Base-by-base conservation (phyloP, 2,797 vertebrate species). In the Distichodus sexfasciatus region DNA sequence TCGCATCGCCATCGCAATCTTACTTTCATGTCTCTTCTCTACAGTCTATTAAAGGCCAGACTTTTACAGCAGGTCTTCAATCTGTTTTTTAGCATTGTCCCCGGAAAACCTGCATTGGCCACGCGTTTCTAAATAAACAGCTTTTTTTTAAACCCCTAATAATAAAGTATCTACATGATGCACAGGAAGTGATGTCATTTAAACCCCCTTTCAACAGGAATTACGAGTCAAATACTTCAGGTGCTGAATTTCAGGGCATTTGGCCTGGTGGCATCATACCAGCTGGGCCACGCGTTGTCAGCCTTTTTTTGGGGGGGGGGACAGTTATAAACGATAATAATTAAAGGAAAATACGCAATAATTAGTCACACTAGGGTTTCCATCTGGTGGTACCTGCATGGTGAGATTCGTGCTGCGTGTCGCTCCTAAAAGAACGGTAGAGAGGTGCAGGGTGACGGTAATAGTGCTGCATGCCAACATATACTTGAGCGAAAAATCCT, bases 311-410 rank as follows among this genome's bases (percentile, higher is more conserved):
- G 82, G 78, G 67, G n/a, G n/a, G n/a, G n/a, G n/a, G n/a, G n/a
- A n/a, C n/a, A n/a, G 82, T 93, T 92, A 93, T 93, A 92, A 93
- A 93, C 93, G 91, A 93, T 92, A 92, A 93, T 91, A 93, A 94
- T 93, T 94, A 94, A 93, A 92, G 84, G 88, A 89, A 92, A 92
- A 93, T 92, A 92, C 90, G 92, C 90, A 93, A 93, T 92, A 92
- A 94, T 94, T 94, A 93, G 91, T 94, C 92, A 93, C 92, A 94
- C 92, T 89, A 92, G 91, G 90, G 90, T 90, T 91, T 89, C 93
- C 92, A 94, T 93, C 93, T 94, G 93, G 90, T 86, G 85, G 62
- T 92, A 92, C 91, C 91, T 92, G 90, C 83, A 86, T 87, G 65
- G 60, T 62, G 55, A 26, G 90, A 91, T 54, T 61, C 51, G 47